phyloP scores from a whole-genome alignment of 2,113 vertebrate species.

The Typhlomys cinereus region DNA sequence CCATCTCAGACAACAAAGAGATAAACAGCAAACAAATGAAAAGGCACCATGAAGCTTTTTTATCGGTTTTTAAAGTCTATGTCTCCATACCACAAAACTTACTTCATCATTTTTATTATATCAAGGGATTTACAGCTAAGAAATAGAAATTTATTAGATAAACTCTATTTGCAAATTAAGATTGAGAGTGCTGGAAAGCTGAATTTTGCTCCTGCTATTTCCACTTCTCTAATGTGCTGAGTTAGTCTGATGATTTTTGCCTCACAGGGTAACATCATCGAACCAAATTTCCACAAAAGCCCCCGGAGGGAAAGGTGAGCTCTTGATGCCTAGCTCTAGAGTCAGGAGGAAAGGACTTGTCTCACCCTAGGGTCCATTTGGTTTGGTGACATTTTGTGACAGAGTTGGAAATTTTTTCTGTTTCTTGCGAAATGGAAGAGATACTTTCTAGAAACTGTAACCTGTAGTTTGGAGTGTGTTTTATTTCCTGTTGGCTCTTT shows the following conservation, averaged over 20 bases:
- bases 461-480: not conserved
- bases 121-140: slow-evolving; percentile 3
- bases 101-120: not conserved
- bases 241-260: not conserved
- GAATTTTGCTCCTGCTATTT: not conserved
- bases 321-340: not conserved
- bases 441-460: not conserved
- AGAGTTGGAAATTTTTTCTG: not conserved
- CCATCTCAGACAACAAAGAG: not conserved
- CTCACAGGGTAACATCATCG: not conserved
- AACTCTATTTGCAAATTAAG: not conserved
- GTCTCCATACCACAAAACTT: not conserved
- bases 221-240: not conserved
- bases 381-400: not conserved
- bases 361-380: not conserved
- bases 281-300: slow-evolving; percentile 3
- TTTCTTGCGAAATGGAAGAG: not conserved
- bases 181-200: not conserved
- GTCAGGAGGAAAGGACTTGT: not conserved
- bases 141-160: not conserved
- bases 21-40: too few relatives aligned
- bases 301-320: too few relatives aligned
- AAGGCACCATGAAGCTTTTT: not conserved
- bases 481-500: not conserved
- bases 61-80: not conserved